These are phyloP conservation scores for Thermophis baileyi DNA, from an alignment of 2,113 vertebrate genomes.

Conservation along the genomic window DNA sequence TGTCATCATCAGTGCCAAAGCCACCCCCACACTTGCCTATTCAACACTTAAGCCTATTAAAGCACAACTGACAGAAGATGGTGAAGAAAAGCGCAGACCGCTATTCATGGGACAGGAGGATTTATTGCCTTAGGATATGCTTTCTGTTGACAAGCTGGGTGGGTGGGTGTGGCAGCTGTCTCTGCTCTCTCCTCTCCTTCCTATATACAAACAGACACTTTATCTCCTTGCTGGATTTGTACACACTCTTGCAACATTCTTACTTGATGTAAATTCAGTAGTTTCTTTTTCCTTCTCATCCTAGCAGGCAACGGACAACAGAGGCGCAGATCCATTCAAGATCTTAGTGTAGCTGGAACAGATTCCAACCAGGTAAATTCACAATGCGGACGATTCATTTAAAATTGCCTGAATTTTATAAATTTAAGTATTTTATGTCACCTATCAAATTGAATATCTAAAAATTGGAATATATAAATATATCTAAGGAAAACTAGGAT, in stretches of 20 bases:
- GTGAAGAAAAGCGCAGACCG: constrained; percentile 68
- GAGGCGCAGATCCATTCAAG: constrained; percentile 95
- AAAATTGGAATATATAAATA: neutral
- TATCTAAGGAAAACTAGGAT: neutral
- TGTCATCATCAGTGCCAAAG: constrained; percentile 73
- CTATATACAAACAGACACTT: constrained; percentile 17
- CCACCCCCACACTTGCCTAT: constrained; percentile 4
- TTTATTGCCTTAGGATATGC: constrained; percentile 66
- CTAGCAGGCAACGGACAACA: constrained; percentile 86
- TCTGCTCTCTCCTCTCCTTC: constrained; percentile 47
- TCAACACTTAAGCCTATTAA: constrained; percentile 64
- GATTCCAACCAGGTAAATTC: constrained; percentile 91
- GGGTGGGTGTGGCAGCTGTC: constrained; percentile 69
- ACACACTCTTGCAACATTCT: constrained; percentile 64
- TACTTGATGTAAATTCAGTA: constrained; percentile 59
- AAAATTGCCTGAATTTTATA: neutral
- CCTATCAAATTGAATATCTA: neutral
- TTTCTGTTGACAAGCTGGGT: constrained; percentile 68
- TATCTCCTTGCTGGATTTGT: constrained; percentile 65
- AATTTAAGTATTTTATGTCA: neutral
- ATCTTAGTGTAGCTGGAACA: constrained; percentile 83
- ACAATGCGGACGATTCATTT: neutral
- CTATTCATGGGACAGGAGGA: constrained; percentile 72
- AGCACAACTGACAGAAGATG: constrained; percentile 75
- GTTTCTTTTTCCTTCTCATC: constrained; percentile 58